Percentiles rank a stretch among this genome's conserved stretches.
Evolutionary conservation across 1,140 invertebrate genomes (phyloP).

Genomic region (Idris sp.): DNA sequence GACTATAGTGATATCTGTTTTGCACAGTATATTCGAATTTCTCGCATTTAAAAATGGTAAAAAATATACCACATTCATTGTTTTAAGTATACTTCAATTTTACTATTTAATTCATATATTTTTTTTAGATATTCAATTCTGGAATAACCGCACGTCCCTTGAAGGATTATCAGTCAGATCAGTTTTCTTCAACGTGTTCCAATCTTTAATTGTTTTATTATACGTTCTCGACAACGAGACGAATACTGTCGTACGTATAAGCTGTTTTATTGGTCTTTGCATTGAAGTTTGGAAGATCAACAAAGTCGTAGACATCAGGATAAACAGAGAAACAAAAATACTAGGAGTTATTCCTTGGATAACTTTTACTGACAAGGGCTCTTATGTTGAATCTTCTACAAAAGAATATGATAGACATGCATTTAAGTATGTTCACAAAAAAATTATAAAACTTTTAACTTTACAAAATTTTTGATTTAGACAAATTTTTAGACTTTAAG

Average conservation of each 20-base stretch:
- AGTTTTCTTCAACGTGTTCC: conserved; percentile 99
- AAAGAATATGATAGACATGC: conserved; percentile 96
- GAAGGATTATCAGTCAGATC: conserved; percentile 98
- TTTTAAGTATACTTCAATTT: too few relatives aligned
- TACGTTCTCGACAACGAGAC: conserved; percentile 99
- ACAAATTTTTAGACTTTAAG: too few relatives aligned
- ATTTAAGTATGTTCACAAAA: conserved; percentile 81
- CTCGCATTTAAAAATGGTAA: conserved; percentile 99
- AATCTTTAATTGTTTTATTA: conserved; percentile 94
- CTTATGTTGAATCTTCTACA: conserved; percentile 96
- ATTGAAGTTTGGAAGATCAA: conserved; percentile 99
- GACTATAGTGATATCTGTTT: conserved; percentile 94
- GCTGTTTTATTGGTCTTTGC: conserved; percentile 93
- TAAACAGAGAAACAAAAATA: conserved; percentile 86
- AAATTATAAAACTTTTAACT: too few relatives aligned
- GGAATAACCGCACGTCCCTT: conserved; percentile 97
- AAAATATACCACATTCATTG: neutral
- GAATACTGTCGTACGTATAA: conserved; percentile 95
- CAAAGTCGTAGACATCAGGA: conserved; percentile 93
- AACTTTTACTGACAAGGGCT: conserved; percentile 94
- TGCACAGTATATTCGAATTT: conserved; percentile 99
- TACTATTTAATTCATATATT: too few relatives aligned
- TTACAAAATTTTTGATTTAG: too few relatives aligned
- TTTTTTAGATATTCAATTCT: conserved; percentile 99
- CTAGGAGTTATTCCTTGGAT: conserved; percentile 90